phyloP scores from a whole-genome alignment of 2,797 vertebrate species.

The Diplodus puntazzo region DNA sequence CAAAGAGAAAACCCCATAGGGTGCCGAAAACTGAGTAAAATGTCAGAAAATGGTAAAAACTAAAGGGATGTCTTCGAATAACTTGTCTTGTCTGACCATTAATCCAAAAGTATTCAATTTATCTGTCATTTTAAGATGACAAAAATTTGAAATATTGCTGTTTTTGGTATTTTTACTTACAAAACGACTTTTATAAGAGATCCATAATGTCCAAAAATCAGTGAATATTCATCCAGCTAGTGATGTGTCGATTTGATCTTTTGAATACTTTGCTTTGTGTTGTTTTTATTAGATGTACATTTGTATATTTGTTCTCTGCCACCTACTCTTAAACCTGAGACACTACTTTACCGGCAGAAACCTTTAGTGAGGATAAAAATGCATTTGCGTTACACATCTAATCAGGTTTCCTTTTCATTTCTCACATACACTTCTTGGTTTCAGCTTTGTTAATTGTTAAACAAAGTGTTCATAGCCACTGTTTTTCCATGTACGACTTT shows the following conservation, averaged over 20 bases:
- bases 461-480: constrained; percentile 60
- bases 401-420: constrained; percentile 38
- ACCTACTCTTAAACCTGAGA: constrained; percentile 53
- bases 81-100: too few species aligned
- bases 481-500: background rate
- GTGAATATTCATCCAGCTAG: background rate
- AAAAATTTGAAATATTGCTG: background rate
- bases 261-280: background rate
- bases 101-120: too few species aligned
- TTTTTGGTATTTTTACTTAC: too few species aligned
- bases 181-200: background rate
- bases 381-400: constrained; percentile 55
- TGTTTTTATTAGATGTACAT: background rate
- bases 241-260: background rate
- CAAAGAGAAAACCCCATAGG: too few species aligned
- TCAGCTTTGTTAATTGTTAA: constrained; percentile 52
- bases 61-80: too few species aligned
- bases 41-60: too few species aligned
- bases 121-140: background rate
- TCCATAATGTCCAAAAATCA: background rate
- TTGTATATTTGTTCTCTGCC: background rate
- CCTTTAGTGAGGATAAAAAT: constrained; percentile 25
- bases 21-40: too few species aligned
- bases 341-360: constrained; percentile 9
- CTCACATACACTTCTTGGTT: constrained; percentile 24